These are phyloP conservation scores for Agonopterix arenella DNA, from an alignment of 2,888 invertebrate genomes.

Conservation along the genomic window DNA sequence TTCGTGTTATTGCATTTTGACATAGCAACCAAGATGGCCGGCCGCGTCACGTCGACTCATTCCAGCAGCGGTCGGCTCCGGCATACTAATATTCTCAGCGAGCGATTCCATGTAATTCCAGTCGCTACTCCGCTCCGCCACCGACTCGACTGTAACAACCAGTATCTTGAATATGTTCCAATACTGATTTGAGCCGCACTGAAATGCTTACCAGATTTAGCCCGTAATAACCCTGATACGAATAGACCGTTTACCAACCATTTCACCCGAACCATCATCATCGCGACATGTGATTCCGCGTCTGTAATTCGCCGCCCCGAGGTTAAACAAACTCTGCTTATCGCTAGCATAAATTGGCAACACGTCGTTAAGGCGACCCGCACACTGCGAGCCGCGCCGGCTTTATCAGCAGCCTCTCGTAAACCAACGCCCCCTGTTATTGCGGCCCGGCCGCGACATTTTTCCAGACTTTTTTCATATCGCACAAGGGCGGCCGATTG, in stretches of 20 bases:
- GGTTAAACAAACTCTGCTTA: constrained; percentile 72
- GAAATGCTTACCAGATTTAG: constrained; percentile 20
- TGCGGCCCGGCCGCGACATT: constrained; percentile 57
- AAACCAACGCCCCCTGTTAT: constrained; percentile 68
- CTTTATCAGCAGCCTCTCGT: constrained; percentile 69
- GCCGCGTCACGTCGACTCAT: constrained; percentile 65
- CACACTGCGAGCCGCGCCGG: constrained; percentile 45
- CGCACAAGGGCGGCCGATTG: constrained; percentile 43
- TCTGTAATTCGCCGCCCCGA: constrained; percentile 53
- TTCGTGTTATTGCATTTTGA: constrained; percentile 56
- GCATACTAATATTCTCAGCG: constrained; percentile 70
- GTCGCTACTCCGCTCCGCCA: constrained; percentile 40
- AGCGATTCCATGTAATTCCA: constrained; percentile 66
- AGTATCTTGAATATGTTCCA: constrained; percentile 67
- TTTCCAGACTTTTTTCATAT: constrained; percentile 67
- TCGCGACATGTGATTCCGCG: constrained; percentile 47
- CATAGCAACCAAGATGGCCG: constrained; percentile 43
- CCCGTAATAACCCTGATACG: neutral
- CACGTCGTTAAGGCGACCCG: constrained; percentile 73
- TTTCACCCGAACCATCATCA: neutral
- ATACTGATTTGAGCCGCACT: constrained; percentile 25
- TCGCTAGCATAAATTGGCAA: constrained; percentile 74
- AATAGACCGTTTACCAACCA: neutral
- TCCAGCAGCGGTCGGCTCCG: constrained; percentile 58
- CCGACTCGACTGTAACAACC: constrained; percentile 51